These are phyloP conservation scores for Drosophila pegasa DNA, from an alignment of 2,888 invertebrate genomes.

Conservation along the genomic window DNA sequence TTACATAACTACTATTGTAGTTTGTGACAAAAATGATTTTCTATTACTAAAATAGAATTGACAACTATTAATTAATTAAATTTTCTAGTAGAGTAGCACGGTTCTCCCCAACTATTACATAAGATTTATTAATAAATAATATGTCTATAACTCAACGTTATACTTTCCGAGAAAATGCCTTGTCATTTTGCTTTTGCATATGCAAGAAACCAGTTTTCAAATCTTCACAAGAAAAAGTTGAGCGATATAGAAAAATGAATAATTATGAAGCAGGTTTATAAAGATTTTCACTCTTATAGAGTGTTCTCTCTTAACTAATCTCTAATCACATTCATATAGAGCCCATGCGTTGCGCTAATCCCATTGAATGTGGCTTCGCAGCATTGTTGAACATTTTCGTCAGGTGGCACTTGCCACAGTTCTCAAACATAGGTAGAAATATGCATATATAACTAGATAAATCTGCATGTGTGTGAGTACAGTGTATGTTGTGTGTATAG, in stretches of 20 bases:
- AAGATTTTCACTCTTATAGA: conserved; percentile 3
- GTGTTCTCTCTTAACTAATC: background rate
- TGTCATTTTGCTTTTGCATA: background rate
- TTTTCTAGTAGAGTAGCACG: background rate
- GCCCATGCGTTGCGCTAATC: conserved; percentile 26
- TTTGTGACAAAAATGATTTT: too few relatives aligned
- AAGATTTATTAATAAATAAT: background rate
- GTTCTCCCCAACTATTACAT: background rate
- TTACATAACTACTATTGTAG: too few relatives aligned
- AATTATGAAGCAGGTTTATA: background rate
- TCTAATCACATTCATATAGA: conserved; percentile 4
- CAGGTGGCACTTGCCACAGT: conserved; percentile 58
- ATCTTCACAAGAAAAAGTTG: background rate
- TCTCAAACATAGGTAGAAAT: conserved; percentile 36
- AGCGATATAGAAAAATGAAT: conserved; percentile 3
- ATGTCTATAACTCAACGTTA: background rate
- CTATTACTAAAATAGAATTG: background rate
- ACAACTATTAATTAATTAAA: background rate
- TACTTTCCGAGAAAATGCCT: background rate
- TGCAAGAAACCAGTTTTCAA: conserved; percentile 1
- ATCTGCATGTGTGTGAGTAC: background rate
- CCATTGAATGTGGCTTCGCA: conserved; percentile 20
- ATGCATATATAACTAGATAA: background rate
- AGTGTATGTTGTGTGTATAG: conserved; percentile 13
- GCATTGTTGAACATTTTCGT: conserved; percentile 61